phyloP scores from a whole-genome alignment of 2,113 vertebrate genomes.

The Apteryx mantelli region DNA sequence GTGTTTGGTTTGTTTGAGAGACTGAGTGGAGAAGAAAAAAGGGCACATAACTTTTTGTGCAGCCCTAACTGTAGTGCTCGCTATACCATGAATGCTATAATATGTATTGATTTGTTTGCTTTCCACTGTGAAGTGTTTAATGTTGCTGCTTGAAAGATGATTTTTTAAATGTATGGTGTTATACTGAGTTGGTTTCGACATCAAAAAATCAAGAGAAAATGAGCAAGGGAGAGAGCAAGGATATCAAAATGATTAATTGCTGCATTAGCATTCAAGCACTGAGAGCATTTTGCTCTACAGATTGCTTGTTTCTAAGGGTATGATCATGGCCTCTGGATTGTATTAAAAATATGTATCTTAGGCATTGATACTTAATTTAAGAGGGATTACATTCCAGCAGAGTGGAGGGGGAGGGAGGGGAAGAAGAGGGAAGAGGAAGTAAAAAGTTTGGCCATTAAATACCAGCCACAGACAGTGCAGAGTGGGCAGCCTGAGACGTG shows the following conservation, averaged over 20 bases:
- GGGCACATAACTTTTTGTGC: background rate
- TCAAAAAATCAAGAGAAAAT: conserved; percentile 42
- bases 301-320: conserved; percentile 26
- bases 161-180: conserved; percentile 42
- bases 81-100: background rate
- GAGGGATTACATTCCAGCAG: background rate
- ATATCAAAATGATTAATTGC: conserved; percentile 63
- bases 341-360: background rate
- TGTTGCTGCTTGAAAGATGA: conserved; percentile 27
- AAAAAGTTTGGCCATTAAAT: background rate
- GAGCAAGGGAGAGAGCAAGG: conserved; percentile 5
- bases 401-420: background rate
- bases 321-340: background rate
- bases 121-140: conserved; percentile 23
- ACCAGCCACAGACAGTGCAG: no score
- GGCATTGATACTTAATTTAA: background rate
- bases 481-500: background rate
- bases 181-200: conserved; percentile 26
- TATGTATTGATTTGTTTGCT: conserved; percentile 55
- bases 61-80: accelerated
- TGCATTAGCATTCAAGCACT: conserved; percentile 52
- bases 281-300: background rate
- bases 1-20: background rate
- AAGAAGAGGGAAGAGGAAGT: background rate
- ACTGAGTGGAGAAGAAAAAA: background rate